Base-by-base conservation (phyloP, 2,797 vertebrate genomes). In the Labeo calbasu region DNA sequence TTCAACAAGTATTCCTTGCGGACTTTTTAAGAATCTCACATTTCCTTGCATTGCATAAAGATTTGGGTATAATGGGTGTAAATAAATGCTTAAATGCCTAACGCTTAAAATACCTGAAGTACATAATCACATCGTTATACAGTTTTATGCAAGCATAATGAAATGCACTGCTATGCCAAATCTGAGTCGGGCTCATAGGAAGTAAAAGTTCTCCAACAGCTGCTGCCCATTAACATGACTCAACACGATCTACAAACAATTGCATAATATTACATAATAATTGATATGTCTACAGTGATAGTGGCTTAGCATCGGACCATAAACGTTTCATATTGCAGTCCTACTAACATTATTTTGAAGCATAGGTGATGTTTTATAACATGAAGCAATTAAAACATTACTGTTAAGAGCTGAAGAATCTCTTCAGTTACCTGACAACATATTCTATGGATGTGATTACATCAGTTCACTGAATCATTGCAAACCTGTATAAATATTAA, bases 401-500 rank as follows among this genome's bases (percentile, higher is more conserved):
- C 55, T 25, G 36, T 57, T 25, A 79, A 66, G 36, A 48, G 21
- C 40, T 71, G 53, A 57, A 76, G n/a, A 50, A 19, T 25, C 23
- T 46, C 75, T 76, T 76, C 28, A 53, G 40, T 25, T 57, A 70
- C 53, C 55, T 51, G 48, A 59, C 73, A 69, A 50, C n/a, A 59
- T 15, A 36, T 55, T 75, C 51, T 25, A 75, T 55, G 36, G 43
- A 79, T 79, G 80, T 50, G 69, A 50, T 40, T 53, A 59, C 77
- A 82, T 43, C 19, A 21, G 23, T 68, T 76, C 59, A 70, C 46
- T 25, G n/a, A 51, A 61, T 84, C 50, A 75, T 66, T 72, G 19
- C 36, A 75, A 79, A 72, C 61, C 66, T 82, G 59, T 63, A 48
- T 93, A 93, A 94, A 95, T 94, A 95, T 94, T 94, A 94, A 93